These are phyloP conservation scores for Coreius guichenoti DNA, from an alignment of 2,797 vertebrate genomes.

Conservation along the genomic window DNA sequence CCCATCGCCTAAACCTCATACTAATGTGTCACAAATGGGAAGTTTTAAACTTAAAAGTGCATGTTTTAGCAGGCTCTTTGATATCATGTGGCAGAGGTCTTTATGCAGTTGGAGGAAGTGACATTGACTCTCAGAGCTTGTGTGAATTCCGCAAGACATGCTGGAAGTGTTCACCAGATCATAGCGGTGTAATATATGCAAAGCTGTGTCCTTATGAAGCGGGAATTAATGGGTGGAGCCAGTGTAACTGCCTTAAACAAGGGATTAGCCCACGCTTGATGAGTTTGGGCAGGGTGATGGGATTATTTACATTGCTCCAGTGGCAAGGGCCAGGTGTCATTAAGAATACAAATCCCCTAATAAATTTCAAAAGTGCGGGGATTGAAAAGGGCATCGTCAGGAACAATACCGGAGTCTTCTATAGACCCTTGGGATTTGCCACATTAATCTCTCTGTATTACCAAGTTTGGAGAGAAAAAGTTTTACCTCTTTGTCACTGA, in stretches of 20 bases:
- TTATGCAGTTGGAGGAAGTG: constrained; percentile 74
- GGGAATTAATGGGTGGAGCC: constrained; percentile 82
- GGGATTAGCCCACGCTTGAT: constrained; percentile 83
- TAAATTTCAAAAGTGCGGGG: constrained; percentile 77
- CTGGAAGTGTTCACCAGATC: constrained; percentile 72
- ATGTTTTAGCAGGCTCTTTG: constrained; percentile 48
- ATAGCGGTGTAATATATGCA: constrained; percentile 81
- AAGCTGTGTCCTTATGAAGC: constrained; percentile 80
- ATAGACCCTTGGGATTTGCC: constrained; percentile 68
- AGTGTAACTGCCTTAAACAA: constrained; percentile 86
- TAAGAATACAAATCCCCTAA: constrained; percentile 85
- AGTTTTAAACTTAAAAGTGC: constrained; percentile 61
- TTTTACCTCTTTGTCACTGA: constrained; percentile 68
- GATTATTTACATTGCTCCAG: constrained; percentile 84
- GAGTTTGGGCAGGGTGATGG: constrained; percentile 80
- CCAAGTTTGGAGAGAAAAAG: constrained; percentile 67
- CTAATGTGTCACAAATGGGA: constrained; percentile 66
- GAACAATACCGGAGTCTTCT: constrained; percentile 77
- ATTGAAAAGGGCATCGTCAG: constrained; percentile 62
- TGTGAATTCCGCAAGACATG: constrained; percentile 68
- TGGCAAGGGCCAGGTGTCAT: constrained; percentile 84
- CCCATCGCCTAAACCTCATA: constrained; percentile 65
- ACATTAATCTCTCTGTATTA: constrained; percentile 72
- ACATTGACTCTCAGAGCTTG: constrained; percentile 69
- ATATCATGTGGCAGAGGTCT: constrained; percentile 67